Percentiles rank a stretch among this genome's conserved stretches.
phyloP scores from a whole-genome alignment of 2,888 invertebrate genomes.

The Taenaris catops region DNA sequence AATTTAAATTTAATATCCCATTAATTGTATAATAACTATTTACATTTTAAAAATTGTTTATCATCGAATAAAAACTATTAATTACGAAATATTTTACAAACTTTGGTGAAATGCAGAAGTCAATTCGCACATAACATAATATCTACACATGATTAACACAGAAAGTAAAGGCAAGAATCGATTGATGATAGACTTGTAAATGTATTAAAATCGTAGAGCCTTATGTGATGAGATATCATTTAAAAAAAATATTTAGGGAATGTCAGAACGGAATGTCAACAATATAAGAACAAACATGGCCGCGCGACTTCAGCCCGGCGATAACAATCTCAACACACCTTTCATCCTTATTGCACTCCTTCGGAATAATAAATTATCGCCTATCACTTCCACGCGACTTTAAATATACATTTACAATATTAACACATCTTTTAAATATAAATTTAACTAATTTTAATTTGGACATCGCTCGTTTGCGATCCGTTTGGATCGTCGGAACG shows the following conservation, averaged over 20 bases:
- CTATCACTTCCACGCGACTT: constrained; percentile 63
- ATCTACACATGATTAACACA: constrained; percentile 46
- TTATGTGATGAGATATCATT: constrained; percentile 32
- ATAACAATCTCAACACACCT: constrained; percentile 75
- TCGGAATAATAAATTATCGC: constrained; percentile 68
- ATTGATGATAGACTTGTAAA: constrained; percentile 28
- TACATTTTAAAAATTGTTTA: constrained; percentile 73
- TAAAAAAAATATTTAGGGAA: constrained; percentile 46
- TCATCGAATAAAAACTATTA: constrained; percentile 69
- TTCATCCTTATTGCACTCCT: constrained; percentile 77
- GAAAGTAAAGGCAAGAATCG: constrained; percentile 32
- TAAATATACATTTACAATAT: constrained; percentile 75
- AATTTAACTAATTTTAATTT: constrained; percentile 70
- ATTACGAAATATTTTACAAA: constrained; percentile 78
- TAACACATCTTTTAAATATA: constrained; percentile 73
- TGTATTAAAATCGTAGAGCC: constrained; percentile 27
- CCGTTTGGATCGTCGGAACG: constrained; percentile 17
- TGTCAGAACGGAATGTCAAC: constrained; percentile 64
- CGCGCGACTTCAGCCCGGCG: constrained; percentile 33
- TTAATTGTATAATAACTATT: constrained; percentile 69
- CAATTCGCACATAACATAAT: constrained; percentile 61
- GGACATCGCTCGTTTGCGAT: constrained; percentile 39
- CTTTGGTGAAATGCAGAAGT: constrained; percentile 77
- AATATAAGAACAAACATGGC: constrained; percentile 32
- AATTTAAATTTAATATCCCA: constrained; percentile 57